Evolutionary conservation across 2,888 invertebrate species (phyloP).

Genomic region (Timema podura): DNA sequence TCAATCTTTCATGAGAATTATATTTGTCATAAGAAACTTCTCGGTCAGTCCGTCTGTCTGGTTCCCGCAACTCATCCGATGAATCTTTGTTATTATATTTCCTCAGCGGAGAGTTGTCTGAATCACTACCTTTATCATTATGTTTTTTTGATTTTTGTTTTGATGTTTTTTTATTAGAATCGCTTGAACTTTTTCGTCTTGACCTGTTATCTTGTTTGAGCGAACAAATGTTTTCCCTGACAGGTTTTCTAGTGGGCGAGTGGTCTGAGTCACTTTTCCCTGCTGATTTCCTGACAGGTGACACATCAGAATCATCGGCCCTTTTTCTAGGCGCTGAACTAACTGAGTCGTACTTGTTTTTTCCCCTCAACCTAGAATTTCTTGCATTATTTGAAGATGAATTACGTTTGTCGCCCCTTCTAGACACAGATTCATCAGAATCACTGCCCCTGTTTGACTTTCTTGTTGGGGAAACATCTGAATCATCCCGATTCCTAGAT

Average conservation of each 20-base stretch:
- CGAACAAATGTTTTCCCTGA: too few relatives aligned
- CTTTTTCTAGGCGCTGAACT: constrained; percentile 9
- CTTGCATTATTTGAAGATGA: too few relatives aligned
- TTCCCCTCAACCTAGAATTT: background rate
- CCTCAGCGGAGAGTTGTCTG: background rate
- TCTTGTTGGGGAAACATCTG: constrained; percentile 20
- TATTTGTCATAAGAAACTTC: too few relatives aligned
- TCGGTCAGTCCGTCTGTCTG: too few relatives aligned
- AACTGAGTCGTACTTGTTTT: constrained; percentile 28
- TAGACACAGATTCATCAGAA: constrained; percentile 20
- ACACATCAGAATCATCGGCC: background rate
- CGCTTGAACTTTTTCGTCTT: too few relatives aligned
- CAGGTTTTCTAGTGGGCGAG: background rate
- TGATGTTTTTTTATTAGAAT: background rate
- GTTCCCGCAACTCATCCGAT: too few relatives aligned
- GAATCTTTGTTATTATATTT: background rate
- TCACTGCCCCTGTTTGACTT: constrained; percentile 17
- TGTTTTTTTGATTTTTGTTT: background rate
- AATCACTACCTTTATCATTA: background rate
- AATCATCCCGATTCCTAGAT: background rate
- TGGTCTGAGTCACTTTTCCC: constrained; percentile 9
- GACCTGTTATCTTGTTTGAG: too few relatives aligned
- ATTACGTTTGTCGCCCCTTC: background rate
- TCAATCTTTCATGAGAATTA: too few relatives aligned
- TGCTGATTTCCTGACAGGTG: constrained; percentile 6